A percentile compares a stretch with the other conserved stretches of the same genome.
phyloP scores from a whole-genome alignment of 2,888 invertebrate genomes.

The Pocota personata region DNA sequence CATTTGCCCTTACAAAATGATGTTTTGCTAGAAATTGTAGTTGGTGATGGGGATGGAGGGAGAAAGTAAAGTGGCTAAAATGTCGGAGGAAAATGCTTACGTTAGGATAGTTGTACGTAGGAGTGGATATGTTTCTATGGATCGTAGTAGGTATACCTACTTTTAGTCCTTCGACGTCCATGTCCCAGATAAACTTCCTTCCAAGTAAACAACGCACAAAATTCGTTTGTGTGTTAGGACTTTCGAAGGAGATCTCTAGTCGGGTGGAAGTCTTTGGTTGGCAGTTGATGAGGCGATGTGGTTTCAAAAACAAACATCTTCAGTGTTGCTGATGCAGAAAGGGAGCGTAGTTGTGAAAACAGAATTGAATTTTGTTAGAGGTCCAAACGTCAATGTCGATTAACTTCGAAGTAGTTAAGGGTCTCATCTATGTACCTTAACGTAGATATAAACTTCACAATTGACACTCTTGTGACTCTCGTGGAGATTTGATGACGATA shows the following conservation, averaged over 20 bases:
- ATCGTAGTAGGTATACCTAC: conserved; percentile 42
- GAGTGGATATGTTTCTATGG: conserved; percentile 22
- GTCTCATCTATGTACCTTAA: too few relatives aligned
- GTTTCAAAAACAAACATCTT: conserved; percentile 17
- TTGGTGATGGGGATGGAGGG: not conserved
- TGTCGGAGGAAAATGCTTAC: conserved; percentile 10
- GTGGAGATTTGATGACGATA: too few relatives aligned
- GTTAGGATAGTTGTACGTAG: not conserved
- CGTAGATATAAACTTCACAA: too few relatives aligned
- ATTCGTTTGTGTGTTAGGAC: conserved; percentile 29
- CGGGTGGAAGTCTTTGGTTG: conserved; percentile 31
- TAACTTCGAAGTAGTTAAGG: too few relatives aligned
- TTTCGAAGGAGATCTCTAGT: conserved; percentile 38
- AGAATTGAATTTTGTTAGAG: too few relatives aligned
- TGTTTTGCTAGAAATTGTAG: conserved; percentile 51
- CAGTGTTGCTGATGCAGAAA: conserved; percentile 43
- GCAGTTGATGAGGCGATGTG: conserved; percentile 40
- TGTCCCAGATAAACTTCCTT: conserved; percentile 47
- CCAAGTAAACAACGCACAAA: conserved; percentile 65
- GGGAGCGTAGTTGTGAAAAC: not conserved
- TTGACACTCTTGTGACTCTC: too few relatives aligned
- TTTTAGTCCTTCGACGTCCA: conserved; percentile 33
- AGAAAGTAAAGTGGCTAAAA: conserved; percentile 34
- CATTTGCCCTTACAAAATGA: conserved; percentile 58
- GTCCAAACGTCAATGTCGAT: too few relatives aligned